These are phyloP conservation scores for Leucopternis melanops DNA, from an alignment of 2,113 vertebrate species.

Conservation along the genomic window DNA sequence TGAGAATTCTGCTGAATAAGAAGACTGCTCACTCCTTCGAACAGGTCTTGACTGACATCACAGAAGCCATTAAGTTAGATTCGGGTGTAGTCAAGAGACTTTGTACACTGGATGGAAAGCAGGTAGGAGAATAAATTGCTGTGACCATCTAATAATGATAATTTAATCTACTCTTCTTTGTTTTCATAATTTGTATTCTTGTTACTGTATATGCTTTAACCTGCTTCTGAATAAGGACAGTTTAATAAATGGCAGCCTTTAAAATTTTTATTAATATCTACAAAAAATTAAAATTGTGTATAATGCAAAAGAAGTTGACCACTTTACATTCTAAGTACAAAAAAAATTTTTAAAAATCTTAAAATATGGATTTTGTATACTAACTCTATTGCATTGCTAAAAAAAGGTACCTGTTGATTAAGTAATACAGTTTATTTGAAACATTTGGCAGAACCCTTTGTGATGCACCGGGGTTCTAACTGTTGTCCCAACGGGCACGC, in stretches of 20 bases:
- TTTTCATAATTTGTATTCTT: not conserved
- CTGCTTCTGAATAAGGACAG: not conserved
- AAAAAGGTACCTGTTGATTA: not conserved
- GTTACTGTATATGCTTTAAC: not conserved
- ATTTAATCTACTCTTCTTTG: not conserved
- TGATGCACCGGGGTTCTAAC: too few relatives aligned
- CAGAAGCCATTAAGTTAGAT: conserved; percentile 96
- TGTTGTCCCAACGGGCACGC: too few relatives aligned
- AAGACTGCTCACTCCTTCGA: conserved; percentile 98
- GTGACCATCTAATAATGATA: not conserved
- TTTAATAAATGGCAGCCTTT: not conserved
- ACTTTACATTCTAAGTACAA: not conserved
- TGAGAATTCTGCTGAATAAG: conserved; percentile 94
- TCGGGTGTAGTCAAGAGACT: conserved; percentile 93
- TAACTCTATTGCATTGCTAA: not conserved
- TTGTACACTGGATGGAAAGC: conserved; percentile 93
- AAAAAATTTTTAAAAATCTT: not conserved
- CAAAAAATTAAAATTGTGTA: not conserved
- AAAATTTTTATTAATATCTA: not conserved
- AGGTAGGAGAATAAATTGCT: conserved; percentile 75
- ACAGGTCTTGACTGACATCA: conserved; percentile 96
- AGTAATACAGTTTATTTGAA: not conserved
- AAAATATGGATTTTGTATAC: not conserved
- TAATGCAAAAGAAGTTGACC: not conserved
- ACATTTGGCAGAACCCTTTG: too few relatives aligned